Conservation (phyloP, 2,113 vertebrate species). For the Redunca redunca region DNA sequence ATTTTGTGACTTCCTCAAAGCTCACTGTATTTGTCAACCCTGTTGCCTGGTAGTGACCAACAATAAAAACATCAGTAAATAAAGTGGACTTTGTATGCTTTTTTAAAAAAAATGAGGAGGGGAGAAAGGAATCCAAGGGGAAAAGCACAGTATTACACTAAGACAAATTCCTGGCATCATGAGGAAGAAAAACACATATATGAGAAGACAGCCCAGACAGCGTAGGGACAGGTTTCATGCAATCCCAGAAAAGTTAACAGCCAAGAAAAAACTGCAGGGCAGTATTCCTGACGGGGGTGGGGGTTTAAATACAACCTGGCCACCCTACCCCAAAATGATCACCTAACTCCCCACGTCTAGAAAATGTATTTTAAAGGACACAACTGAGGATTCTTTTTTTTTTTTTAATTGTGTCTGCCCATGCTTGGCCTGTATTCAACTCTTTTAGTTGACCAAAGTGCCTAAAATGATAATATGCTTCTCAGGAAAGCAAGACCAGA, state of each 20-base stretch:
- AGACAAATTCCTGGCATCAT: not conserved
- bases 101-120: constrained; percentile 17
- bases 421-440: not conserved
- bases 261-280: not conserved
- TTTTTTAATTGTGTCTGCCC: not conserved
- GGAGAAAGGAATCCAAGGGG: not conserved
- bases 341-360: not conserved
- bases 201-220: not conserved
- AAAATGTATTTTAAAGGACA: constrained; percentile 34
- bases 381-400: constrained; percentile 17
- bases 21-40: constrained; percentile 11
- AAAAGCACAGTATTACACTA: not conserved
- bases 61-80: constrained; percentile 31
- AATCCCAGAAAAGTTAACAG: not conserved
- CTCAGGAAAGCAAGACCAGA: constrained; percentile 27
- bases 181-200: constrained; percentile 8
- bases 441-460: constrained; percentile 30
- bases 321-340: not conserved
- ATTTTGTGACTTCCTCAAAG: constrained; percentile 42
- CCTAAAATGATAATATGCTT: constrained; percentile 16
- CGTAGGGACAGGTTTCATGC: not conserved
- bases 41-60: constrained; percentile 38
- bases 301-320: not conserved
- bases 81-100: not conserved
- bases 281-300: not conserved